These are phyloP conservation scores for Archips crataeganus DNA, from an alignment of 2,888 invertebrate genomes.

Conservation along the genomic window DNA sequence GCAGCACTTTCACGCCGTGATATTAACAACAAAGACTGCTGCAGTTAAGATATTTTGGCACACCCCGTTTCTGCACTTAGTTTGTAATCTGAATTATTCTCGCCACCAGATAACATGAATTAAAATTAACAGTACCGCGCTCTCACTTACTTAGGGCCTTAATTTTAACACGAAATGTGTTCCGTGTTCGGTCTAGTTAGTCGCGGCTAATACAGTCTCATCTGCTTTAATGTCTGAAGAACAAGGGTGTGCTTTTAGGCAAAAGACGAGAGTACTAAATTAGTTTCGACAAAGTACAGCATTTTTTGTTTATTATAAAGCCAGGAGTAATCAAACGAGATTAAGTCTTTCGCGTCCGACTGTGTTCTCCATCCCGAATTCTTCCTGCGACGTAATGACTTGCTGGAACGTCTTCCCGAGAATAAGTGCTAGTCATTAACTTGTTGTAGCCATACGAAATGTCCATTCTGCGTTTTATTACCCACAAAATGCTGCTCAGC, in stretches of 20 bases:
- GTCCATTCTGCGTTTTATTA: conserved; percentile 38
- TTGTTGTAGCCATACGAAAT: conserved; percentile 40
- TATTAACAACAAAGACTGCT: conserved; percentile 41
- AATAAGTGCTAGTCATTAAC: conserved; percentile 40
- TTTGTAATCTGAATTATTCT: conserved; percentile 37
- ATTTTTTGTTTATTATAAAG: neutral
- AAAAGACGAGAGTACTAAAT: neutral
- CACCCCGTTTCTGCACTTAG: conserved; percentile 31
- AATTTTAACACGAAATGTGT: conserved; percentile 4
- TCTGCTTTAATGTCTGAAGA: conserved; percentile 6
- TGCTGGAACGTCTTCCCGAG: conserved; percentile 27
- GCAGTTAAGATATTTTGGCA: conserved; percentile 41
- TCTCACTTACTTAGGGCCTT: neutral
- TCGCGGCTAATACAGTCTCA: neutral
- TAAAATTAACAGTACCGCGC: conserved; percentile 6
- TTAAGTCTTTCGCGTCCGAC: conserved; percentile 29
- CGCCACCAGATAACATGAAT: conserved; percentile 14
- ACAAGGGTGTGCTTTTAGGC: conserved; percentile 1
- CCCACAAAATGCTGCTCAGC: conserved; percentile 35
- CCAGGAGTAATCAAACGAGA: neutral
- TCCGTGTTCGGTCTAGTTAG: neutral
- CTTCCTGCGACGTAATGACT: conserved; percentile 34
- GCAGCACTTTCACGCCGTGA: conserved; percentile 36
- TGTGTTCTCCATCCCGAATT: conserved; percentile 18
- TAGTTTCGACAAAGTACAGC: neutral